Percentiles rank a stretch among this genome's conserved stretches.
Evolutionary conservation across 2,888 invertebrate genomes (phyloP).

Genomic region (Dryocosmus kuriphilus): DNA sequence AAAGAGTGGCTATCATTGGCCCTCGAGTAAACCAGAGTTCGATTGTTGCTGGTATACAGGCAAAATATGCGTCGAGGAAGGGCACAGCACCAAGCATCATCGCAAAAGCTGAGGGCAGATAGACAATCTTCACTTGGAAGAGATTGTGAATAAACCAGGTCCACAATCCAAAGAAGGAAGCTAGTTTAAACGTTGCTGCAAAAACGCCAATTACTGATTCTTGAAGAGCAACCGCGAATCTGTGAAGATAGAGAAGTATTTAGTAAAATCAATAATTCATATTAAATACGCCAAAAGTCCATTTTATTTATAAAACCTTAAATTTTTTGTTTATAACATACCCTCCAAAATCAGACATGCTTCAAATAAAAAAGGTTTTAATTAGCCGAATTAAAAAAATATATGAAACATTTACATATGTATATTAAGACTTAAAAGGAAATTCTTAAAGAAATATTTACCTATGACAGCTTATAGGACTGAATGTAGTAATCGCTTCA

Average conservation of each 20-base stretch:
- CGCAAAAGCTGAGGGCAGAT: slow-evolving; percentile 96
- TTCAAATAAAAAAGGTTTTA: slow-evolving; percentile 54
- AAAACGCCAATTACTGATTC: slow-evolving; percentile 96
- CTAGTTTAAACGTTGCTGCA: slow-evolving; percentile 97
- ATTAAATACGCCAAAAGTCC: not conserved
- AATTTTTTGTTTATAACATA: slow-evolving; percentile 56
- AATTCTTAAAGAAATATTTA: slow-evolving; percentile 59
- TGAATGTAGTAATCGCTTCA: slow-evolving; percentile 90
- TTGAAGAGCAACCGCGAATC: slow-evolving; percentile 90
- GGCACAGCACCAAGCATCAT: slow-evolving; percentile 97
- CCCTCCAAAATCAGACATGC: slow-evolving; percentile 64
- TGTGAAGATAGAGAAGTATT: slow-evolving; percentile 60
- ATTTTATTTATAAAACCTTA: not conserved
- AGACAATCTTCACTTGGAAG: slow-evolving; percentile 96
- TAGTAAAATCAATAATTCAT: not conserved
- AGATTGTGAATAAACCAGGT: slow-evolving; percentile 98
- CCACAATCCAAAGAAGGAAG: slow-evolving; percentile 97
- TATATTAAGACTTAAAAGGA: not conserved
- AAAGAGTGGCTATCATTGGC: slow-evolving; percentile 88
- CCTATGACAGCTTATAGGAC: slow-evolving; percentile 85
- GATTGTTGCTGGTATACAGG: slow-evolving; percentile 94
- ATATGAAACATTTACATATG: not conserved
- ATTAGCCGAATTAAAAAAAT: slow-evolving; percentile 40
- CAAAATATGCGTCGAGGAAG: slow-evolving; percentile 97
- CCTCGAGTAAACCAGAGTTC: slow-evolving; percentile 97